Conservation (phyloP, 2,888 invertebrate genomes). For the Gymnosoma rotundatum region DNA sequence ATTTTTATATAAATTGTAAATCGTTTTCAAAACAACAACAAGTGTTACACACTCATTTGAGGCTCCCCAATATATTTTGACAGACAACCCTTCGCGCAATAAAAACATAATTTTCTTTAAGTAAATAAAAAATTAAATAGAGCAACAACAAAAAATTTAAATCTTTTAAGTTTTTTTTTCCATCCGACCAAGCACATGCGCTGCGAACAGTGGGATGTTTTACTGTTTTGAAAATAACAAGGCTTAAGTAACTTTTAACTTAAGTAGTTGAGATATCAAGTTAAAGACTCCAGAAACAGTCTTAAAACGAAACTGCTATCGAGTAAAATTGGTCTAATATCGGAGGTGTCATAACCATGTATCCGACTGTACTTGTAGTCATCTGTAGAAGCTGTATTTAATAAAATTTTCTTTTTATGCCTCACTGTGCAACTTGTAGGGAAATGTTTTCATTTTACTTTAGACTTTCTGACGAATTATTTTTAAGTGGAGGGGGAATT, state of each 20-base stretch:
- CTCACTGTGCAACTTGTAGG: conserved; percentile 11
- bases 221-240: too few species aligned
- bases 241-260: too few species aligned
- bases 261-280: too few species aligned
- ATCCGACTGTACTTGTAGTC: too few species aligned
- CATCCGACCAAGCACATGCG: too few species aligned
- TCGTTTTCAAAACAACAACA: conserved; percentile 57
- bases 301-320: too few species aligned
- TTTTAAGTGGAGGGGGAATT: conserved; percentile 34
- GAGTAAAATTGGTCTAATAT: too few species aligned
- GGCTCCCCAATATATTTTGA: background rate
- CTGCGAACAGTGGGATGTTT: too few species aligned
- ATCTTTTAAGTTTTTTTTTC: background rate
- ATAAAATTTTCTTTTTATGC: too few species aligned
- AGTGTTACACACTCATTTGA: background rate
- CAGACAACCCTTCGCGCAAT: conserved; percentile 38
- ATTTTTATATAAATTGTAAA: conserved; percentile 57
- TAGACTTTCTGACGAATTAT: conserved; percentile 33
- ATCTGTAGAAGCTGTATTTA: too few species aligned
- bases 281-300: too few species aligned
- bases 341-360: too few species aligned
- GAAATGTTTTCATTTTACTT: conserved; percentile 31
- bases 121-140: conserved; percentile 17
- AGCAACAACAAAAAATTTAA: conserved; percentile 15
- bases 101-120: conserved; percentile 42